A percentile compares a stretch with the other conserved stretches of the same genome.
Evolutionary conservation across 1,140 invertebrate species (phyloP).

Genomic region (Caligus rogercresseyi): DNA sequence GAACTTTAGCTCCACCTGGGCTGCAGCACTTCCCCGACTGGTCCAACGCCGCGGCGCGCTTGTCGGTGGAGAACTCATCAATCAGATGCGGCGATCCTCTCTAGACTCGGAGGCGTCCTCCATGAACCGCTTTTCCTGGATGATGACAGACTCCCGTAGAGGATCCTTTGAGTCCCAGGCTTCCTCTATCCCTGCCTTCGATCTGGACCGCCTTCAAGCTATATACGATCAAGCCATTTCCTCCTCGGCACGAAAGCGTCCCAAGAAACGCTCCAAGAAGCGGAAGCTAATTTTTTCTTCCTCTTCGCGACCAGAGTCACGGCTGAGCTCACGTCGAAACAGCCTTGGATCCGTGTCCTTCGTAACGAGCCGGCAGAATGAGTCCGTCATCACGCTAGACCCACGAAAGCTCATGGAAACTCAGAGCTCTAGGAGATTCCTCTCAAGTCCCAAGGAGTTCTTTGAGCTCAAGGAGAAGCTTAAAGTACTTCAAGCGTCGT

Average conservation of each 20-base stretch:
- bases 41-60: slow-evolving; percentile 6
- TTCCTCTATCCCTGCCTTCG: not conserved
- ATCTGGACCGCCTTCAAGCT: not conserved
- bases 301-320: not conserved
- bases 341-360: not conserved
- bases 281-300: not conserved
- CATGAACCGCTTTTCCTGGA: not conserved
- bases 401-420: not conserved
- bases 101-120: slow-evolving; percentile 10
- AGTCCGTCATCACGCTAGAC: not conserved
- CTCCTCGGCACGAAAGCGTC: not conserved
- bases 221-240: slow-evolving; percentile 3
- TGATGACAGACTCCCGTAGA: not conserved
- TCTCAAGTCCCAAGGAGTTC: not conserved
- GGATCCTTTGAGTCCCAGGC: slow-evolving; percentile 1
- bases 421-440: not conserved
- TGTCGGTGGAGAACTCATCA: not conserved
- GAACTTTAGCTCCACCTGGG: slow-evolving; percentile 1
- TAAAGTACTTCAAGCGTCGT: not conserved
- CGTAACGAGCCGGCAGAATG: not conserved
- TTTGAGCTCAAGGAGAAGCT: not conserved
- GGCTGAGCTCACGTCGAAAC: not conserved
- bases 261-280: not conserved
- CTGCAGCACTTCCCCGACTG: not conserved
- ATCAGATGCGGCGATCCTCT: not conserved